phyloP scores from a whole-genome alignment of 2,888 invertebrate species.

The Diarsia brunnea region DNA sequence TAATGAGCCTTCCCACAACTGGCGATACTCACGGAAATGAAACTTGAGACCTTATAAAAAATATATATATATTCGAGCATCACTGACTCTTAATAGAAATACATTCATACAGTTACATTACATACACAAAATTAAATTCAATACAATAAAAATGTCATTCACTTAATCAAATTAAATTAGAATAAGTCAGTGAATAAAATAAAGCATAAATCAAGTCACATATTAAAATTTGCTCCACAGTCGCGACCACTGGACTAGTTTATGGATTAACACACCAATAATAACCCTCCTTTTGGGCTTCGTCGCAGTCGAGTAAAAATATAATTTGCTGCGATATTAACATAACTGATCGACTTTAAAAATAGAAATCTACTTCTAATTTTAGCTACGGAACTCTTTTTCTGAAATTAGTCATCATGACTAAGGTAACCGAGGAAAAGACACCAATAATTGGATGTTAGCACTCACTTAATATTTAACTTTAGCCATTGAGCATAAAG shows the following conservation, averaged over 20 bases:
- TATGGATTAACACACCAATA: neutral
- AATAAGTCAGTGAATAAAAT: too few species aligned
- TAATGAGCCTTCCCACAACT: too few species aligned
- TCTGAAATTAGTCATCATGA: constrained; percentile 40
- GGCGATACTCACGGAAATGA: too few species aligned
- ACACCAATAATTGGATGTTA: constrained; percentile 39
- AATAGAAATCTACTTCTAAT: neutral
- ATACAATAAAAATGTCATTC: too few species aligned
- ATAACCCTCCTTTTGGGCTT: too few species aligned
- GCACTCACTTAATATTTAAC: constrained; percentile 42
- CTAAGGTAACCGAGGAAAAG: constrained; percentile 8
- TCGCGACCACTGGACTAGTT: neutral
- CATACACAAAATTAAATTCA: too few species aligned
- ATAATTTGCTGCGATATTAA: neutral
- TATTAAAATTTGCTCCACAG: neutral
- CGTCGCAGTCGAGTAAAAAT: neutral
- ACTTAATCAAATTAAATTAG: too few species aligned
- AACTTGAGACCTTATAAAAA: neutral
- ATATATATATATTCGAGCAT: too few species aligned
- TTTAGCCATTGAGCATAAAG: constrained; percentile 49
- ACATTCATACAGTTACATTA: too few species aligned
- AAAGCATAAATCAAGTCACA: too few species aligned
- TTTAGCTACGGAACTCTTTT: neutral
- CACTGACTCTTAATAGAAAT: too few species aligned
- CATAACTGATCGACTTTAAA: neutral